These are phyloP conservation scores for Podargus strigoides DNA, from an alignment of 2,797 vertebrate species.

Conservation along the genomic window DNA sequence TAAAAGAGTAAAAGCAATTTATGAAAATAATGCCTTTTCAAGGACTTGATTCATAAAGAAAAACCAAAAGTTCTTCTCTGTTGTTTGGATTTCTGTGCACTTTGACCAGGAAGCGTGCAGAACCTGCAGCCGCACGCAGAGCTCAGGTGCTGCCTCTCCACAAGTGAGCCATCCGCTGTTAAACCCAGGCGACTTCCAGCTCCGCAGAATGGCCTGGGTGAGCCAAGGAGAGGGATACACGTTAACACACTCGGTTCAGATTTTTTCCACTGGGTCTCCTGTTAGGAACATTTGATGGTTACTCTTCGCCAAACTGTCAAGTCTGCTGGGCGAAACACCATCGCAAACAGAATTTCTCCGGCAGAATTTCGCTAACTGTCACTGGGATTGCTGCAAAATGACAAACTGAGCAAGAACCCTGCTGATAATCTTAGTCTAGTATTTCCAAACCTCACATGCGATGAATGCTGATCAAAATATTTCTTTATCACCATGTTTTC, in stretches of 20 bases:
- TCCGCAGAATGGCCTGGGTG: rapidly evolving
- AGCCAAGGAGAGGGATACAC: rapidly evolving
- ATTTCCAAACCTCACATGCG: not conserved
- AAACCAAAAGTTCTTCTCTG: slow-evolving; percentile 2
- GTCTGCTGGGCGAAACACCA: not conserved
- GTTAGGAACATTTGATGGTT: not conserved
- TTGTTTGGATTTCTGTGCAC: slow-evolving; percentile 6
- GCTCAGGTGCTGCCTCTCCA: not conserved
- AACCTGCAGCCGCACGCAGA: rapidly evolving
- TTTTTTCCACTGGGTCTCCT: not conserved
- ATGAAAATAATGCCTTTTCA: slow-evolving; percentile 55
- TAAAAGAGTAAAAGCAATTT: slow-evolving; percentile 72
- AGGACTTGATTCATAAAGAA: slow-evolving; percentile 56
- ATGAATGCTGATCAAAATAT: not conserved
- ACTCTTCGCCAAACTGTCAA: not conserved
- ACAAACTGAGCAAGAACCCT: not conserved
- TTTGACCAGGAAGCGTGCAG: rapidly evolving
- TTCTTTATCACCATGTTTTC: not conserved
- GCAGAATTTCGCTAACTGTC: not conserved
- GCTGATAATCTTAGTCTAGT: rapidly evolving
- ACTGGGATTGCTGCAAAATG: not conserved
- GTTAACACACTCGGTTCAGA: rapidly evolving
- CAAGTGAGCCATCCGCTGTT: rapidly evolving
- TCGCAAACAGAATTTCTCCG: not conserved
- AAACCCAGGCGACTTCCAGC: rapidly evolving